Conservation (phyloP, 2,113 vertebrate genomes). For the Dissostichus mawsoni region DNA sequence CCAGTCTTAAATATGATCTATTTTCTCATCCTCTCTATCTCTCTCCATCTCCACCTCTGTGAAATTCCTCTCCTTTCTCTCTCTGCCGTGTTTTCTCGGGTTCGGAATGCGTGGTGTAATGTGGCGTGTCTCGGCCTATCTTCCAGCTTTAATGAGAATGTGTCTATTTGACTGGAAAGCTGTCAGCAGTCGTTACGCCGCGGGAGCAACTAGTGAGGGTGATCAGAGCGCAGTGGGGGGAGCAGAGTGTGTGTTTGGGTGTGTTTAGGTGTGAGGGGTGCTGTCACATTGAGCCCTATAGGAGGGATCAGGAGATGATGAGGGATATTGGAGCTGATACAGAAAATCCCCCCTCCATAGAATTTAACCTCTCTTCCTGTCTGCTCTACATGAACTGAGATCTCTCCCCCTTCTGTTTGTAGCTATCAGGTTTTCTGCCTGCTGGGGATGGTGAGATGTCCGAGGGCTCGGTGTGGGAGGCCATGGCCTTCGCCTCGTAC, state of each 20-base stretch:
- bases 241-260: conserved; percentile 14
- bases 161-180: conserved; percentile 83
- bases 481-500: conserved; percentile 95
- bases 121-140: conserved; percentile 66
- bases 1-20: not conserved
- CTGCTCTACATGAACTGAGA: not conserved
- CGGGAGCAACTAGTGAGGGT: conserved; percentile 31
- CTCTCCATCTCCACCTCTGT: conserved; percentile 24
- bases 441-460: conserved; percentile 95
- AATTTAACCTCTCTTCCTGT: not conserved
- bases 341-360: not conserved
- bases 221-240: conserved; percentile 21
- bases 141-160: conserved; percentile 72
- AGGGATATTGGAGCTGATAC: conserved; percentile 13
- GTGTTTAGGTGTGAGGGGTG: conserved; percentile 48
- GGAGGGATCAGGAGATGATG: conserved; percentile 1
- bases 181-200: conserved; percentile 76
- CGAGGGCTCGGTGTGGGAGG: conserved; percentile 96
- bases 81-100: conserved; percentile 3
- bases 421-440: conserved; percentile 94
- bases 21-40: not conserved
- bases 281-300: conserved; percentile 36
- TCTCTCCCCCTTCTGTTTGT: conserved; percentile 25
- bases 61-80: conserved; percentile 33
- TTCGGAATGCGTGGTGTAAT: conserved; percentile 75